phyloP scores from a whole-genome alignment of 1,140 invertebrate genomes.

The Cotesia chilonis region DNA sequence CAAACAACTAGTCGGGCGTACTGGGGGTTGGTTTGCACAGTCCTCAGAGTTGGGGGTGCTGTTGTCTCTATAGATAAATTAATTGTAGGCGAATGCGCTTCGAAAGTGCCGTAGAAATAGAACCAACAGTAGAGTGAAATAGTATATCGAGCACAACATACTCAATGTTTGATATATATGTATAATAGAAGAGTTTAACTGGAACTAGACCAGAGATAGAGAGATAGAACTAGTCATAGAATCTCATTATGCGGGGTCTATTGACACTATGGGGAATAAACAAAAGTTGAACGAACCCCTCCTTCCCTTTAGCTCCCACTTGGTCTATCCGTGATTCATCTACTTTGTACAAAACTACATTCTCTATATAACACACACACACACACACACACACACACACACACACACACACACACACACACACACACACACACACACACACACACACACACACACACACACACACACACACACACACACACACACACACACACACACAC shows the following conservation, averaged over 20 bases:
- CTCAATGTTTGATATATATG: no score
- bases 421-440: no score
- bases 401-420: no score
- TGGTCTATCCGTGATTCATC: slow-evolving; percentile 23
- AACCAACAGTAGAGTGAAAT: neutral
- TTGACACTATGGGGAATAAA: slow-evolving; percentile 36
- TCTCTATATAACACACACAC: no score
- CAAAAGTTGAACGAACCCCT: slow-evolving; percentile 39
- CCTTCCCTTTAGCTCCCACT: neutral
- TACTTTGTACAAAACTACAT: neutral
- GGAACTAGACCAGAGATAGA: no score
- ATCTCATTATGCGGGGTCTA: slow-evolving; percentile 39
- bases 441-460: neutral
- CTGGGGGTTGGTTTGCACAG: neutral
- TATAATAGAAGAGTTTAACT: no score
- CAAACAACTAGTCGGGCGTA: slow-evolving; percentile 10
- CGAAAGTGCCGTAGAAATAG: neutral
- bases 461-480: neutral
- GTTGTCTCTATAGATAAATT: slow-evolving; percentile 13
- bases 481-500: neutral
- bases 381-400: neutral
- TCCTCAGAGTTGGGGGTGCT: neutral
- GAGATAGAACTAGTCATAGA: slow-evolving; percentile 15
- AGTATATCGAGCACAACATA: no score
- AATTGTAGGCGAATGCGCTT: slow-evolving; percentile 1